Percentiles rank a stretch among this genome's conserved stretches.
Conservation (phyloP, 1,140 invertebrate genomes). For the Drosophila biarmipes region DNA sequence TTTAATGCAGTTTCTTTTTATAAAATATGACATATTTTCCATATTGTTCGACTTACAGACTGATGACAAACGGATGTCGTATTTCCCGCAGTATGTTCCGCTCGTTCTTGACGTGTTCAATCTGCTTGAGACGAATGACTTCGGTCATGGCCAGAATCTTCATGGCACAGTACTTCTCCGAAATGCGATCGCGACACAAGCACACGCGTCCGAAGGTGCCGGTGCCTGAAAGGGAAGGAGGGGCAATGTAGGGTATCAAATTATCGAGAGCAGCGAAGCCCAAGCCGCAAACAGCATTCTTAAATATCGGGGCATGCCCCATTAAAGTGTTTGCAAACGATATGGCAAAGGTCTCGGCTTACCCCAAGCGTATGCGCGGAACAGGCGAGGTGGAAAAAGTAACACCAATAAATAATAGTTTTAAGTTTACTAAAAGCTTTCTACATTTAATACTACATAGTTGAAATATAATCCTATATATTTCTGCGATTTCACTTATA, state of each 20-base stretch:
- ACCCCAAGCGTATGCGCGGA: conserved; percentile 1
- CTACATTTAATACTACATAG: too few relatives aligned
- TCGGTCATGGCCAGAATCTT: conserved; percentile 96
- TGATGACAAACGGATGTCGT: conserved; percentile 97
- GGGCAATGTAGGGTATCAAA: conserved; percentile 29
- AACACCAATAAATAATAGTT: neutral
- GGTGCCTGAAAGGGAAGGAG: conserved; percentile 89
- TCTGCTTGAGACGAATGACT: conserved; percentile 96
- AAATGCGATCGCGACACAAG: conserved; percentile 92
- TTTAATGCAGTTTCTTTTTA: neutral
- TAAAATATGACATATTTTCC: neutral
- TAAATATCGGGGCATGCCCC: conserved; percentile 51
- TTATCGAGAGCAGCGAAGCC: conserved; percentile 26
- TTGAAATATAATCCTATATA: too few relatives aligned
- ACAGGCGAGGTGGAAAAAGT: conserved; percentile 3
- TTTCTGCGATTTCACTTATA: too few relatives aligned
- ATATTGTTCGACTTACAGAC: conserved; percentile 91
- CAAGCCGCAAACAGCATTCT: conserved; percentile 43
- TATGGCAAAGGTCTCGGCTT: conserved; percentile 43
- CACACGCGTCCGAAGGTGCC: conserved; percentile 97
- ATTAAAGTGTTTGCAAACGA: conserved; percentile 61
- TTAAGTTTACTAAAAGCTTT: too few relatives aligned
- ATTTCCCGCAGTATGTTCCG: conserved; percentile 95
- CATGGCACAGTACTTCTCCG: conserved; percentile 92
- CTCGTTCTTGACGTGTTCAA: conserved; percentile 98